A percentile compares a stretch with the other conserved stretches of the same genome.
phyloP scores from a whole-genome alignment of 2,113 vertebrate genomes.

The Kryptolebias marmoratus region DNA sequence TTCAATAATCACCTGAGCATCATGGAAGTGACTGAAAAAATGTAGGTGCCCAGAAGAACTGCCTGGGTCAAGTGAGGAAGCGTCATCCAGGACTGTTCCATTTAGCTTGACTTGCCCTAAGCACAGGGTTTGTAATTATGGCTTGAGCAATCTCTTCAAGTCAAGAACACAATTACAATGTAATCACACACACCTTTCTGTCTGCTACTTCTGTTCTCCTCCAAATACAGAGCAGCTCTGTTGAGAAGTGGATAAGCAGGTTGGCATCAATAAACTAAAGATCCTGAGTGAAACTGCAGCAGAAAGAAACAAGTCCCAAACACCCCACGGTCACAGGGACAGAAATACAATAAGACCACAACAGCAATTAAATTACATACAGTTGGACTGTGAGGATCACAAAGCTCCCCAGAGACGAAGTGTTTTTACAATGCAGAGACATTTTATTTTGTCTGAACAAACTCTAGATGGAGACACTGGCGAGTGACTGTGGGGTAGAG shows the following conservation, averaged over 20 bases:
- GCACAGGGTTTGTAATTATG: conserved; percentile 67
- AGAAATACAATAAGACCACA: conserved; percentile 22
- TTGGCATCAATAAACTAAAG: conserved; percentile 33
- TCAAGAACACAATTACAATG: conserved; percentile 65
- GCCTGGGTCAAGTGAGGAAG: conserved; percentile 53
- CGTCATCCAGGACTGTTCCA: conserved; percentile 57
- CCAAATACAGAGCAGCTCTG: conserved; percentile 18
- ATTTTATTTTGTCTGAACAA: background rate
- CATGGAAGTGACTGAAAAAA: conserved; percentile 39
- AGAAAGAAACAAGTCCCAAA: conserved; percentile 26
- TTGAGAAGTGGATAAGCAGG: conserved; percentile 29
- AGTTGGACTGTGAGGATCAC: conserved; percentile 24
- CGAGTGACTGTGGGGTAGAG: no score
- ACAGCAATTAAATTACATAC: conserved; percentile 36
- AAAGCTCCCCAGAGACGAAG: conserved; percentile 26
- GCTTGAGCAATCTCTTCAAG: conserved; percentile 69
- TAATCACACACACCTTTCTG: conserved; percentile 33
- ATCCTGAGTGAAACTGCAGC: conserved; percentile 13
- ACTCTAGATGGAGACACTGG: no score
- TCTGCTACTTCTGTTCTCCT: conserved; percentile 21
- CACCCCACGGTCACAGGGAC: conserved; percentile 15
- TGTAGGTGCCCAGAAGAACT: conserved; percentile 36
- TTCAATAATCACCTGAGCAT: conserved; percentile 51
- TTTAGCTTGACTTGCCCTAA: conserved; percentile 68
- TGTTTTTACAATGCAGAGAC: background rate